Base-by-base conservation (phyloP, 2,888 invertebrate genomes). In the Idaea dimidiata region DNA sequence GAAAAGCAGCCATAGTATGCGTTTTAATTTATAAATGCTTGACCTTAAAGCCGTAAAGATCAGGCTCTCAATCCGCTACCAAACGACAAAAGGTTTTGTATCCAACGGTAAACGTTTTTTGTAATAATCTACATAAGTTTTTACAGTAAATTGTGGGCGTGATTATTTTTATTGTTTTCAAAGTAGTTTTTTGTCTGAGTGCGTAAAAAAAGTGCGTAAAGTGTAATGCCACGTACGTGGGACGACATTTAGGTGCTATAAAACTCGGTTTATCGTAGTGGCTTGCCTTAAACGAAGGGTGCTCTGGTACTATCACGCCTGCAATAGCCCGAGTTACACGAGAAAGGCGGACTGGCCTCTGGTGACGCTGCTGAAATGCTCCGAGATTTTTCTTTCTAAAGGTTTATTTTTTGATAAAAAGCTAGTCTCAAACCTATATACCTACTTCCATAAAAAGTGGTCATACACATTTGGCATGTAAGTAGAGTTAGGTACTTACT, bases 251-350 rank as follows among this genome's bases (percentile, higher is more conserved):
- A 77, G 76, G 76, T 75, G 74, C 76, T 77, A 80, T 71, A 73
- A 77, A 83, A 83, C 79, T 84, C 83, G 78, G 85, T 86, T 86
- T 84, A 79, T 80, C 77, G 72, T 71, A 76, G 78, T 78, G 82
- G 83, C 81, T 79, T 78, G 74, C 70, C 70, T 74, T 73, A 84
- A 84, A 85, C 82, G 85, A 83, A 83, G 73, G 71, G 66, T 72
- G 74, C 72, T 76, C 62, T 72, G 70, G 73, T 73, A 75, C 75
- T 75, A 78, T 79, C 77, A 71, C 77, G 76, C 71, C 67, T 77
- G 74, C 78, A 80, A 80, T 79, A 76, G 76, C 71, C 70, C 66
- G 58, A 68, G 66, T 74, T n/a, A 89, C 89, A 89, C 70, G 84
- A 77, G 88, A 89, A 84, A 81, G 89, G 89, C 89, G 88, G 86